phyloP scores from a whole-genome alignment of 2,888 invertebrate genomes.

The Campoplex capitator region DNA sequence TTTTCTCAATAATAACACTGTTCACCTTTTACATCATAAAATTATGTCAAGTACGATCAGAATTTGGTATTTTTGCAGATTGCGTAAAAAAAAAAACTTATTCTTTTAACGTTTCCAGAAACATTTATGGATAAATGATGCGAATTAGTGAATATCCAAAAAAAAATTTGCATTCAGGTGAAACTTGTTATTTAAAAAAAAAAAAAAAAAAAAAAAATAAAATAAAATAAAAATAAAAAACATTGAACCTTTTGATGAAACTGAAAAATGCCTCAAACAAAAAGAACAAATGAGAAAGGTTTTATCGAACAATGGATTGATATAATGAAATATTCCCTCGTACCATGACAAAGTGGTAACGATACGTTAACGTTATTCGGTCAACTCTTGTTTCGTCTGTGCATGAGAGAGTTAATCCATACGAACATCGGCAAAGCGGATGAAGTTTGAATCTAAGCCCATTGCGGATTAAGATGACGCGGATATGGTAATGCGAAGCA shows the following conservation, averaged over 20 bases:
- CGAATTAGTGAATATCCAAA: not conserved
- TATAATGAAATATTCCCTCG: not conserved
- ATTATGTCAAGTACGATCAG: not conserved
- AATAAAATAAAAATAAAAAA: not conserved
- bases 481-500: not conserved
- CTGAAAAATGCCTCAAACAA: not conserved
- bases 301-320: not conserved
- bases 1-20: not conserved
- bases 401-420: not conserved
- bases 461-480: slow-evolving; percentile 25
- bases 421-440: not conserved
- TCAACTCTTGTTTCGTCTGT: slow-evolving; percentile 5
- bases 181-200: not conserved
- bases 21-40: not conserved
- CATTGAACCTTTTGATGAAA: not conserved
- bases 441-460: slow-evolving; percentile 28
- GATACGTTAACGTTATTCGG: not conserved
- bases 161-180: not conserved
- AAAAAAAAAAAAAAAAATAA: too few species aligned
- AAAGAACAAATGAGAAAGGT: not conserved
- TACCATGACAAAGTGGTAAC: not conserved
- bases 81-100: too few species aligned
- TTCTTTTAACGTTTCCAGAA: not conserved
- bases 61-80: too few species aligned
- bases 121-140: not conserved